Evolutionary conservation across 2,797 vertebrate species (phyloP).

Genomic region (Macropus fuliginosus): DNA sequence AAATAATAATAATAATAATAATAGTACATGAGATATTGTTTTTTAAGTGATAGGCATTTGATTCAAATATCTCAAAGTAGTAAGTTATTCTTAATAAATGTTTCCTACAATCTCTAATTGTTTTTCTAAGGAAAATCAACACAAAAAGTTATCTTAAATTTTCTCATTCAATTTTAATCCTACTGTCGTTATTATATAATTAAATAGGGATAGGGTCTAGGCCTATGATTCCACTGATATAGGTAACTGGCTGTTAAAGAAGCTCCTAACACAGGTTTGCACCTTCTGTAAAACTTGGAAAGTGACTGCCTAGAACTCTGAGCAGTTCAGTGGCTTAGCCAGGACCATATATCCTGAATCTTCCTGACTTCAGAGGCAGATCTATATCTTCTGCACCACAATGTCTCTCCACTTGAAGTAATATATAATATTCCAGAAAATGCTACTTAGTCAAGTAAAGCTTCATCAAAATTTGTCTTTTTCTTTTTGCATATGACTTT

Average conservation of each 20-base stretch:
- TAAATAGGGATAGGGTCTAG: not conserved
- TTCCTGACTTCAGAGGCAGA: not conserved
- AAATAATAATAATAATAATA: not conserved
- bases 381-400: not conserved
- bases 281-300: not conserved
- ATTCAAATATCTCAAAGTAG: constrained; percentile 5
- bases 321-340: not conserved
- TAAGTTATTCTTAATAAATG: constrained; percentile 35
- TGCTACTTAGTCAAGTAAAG: not conserved
- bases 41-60: constrained; percentile 12
- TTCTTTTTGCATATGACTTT: not conserved
- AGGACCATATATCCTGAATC: not conserved
- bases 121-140: constrained; percentile 4
- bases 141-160: not conserved
- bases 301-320: not conserved
- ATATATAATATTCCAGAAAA: not conserved
- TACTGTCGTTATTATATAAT: constrained; percentile 2
- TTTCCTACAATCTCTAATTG: constrained; percentile 24
- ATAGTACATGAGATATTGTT: not conserved
- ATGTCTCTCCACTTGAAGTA: not conserved
- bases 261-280: not conserved
- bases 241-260: not conserved
- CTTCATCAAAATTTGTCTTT: not conserved
- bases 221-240: not conserved
- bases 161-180: constrained; percentile 13